phyloP scores from a whole-genome alignment of 1,140 invertebrate species.

The Eriocheir sinensis region DNA sequence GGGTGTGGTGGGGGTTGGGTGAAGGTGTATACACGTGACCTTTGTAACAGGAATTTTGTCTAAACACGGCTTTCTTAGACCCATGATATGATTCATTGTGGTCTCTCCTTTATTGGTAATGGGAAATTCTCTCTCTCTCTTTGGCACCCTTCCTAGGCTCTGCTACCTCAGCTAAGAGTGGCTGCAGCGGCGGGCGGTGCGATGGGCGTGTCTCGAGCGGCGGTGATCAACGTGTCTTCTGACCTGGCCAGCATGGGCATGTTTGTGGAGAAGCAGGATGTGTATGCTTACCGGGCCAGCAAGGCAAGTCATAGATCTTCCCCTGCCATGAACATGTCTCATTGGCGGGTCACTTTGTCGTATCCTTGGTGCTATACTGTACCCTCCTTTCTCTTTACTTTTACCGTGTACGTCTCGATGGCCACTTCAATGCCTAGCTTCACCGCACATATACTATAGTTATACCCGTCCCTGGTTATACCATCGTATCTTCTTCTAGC shows the following conservation, averaged over 20 bases:
- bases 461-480: no score
- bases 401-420: background rate
- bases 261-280: background rate
- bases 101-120: no score
- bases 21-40: no score
- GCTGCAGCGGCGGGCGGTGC: background rate
- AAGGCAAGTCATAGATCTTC: constrained; percentile 48
- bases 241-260: constrained; percentile 81
- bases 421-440: no score
- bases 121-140: background rate
- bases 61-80: no score
- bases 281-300: constrained; percentile 66
- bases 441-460: no score
- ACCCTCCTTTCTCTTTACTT: background rate
- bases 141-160: background rate
- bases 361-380: background rate
- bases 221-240: constrained; percentile 81
- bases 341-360: no score
- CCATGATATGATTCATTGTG: no score
- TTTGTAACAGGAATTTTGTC: background rate
- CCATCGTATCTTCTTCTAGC: no score
- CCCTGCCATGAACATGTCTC: background rate
- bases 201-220: constrained; percentile 73
- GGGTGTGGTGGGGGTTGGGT: no score
- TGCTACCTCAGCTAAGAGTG: constrained; percentile 50